A percentile compares a stretch with the other conserved stretches of the same genome.
phyloP scores from a whole-genome alignment of 2,797 vertebrate species.

The Enteromius radiatus region DNA sequence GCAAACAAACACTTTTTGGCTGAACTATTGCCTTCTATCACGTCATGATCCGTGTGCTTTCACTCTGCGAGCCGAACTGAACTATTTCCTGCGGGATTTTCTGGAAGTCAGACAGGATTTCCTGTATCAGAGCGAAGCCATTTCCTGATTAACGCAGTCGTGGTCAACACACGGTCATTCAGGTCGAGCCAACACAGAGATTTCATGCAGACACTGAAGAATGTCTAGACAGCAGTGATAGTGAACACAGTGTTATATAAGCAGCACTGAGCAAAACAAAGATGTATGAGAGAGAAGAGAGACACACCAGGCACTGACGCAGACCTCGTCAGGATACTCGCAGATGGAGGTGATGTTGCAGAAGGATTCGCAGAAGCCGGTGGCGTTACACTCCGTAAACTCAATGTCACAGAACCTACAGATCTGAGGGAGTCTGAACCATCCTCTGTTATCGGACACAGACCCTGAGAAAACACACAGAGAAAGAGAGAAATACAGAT shows the following conservation, averaged over 20 bases:
- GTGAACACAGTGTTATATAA: neutral
- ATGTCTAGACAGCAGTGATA: neutral
- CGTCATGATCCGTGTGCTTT: neutral
- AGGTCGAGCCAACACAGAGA: neutral
- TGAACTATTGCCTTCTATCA: neutral
- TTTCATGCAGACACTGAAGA: neutral
- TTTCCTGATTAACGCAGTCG: neutral
- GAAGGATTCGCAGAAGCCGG: slow-evolving; percentile 65
- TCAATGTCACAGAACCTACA: slow-evolving; percentile 77
- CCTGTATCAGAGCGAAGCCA: neutral
- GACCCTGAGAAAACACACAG: neutral
- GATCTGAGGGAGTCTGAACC: neutral
- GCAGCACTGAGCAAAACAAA: neutral
- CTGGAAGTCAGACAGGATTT: slow-evolving; percentile 12
- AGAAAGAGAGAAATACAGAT: neutral
- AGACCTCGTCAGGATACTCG: slow-evolving; percentile 63
- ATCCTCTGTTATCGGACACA: fast-evolving
- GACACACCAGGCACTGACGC: slow-evolving; percentile 77
- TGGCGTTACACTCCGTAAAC: slow-evolving; percentile 64
- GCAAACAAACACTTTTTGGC: neutral
- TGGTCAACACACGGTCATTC: neutral
- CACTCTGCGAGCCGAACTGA: neutral
- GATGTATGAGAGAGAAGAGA: neutral
- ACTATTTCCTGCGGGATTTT: neutral
- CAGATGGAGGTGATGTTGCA: slow-evolving; percentile 71